Conservation (phyloP, 2,113 vertebrate genomes). For the Petromus typicus region DNA sequence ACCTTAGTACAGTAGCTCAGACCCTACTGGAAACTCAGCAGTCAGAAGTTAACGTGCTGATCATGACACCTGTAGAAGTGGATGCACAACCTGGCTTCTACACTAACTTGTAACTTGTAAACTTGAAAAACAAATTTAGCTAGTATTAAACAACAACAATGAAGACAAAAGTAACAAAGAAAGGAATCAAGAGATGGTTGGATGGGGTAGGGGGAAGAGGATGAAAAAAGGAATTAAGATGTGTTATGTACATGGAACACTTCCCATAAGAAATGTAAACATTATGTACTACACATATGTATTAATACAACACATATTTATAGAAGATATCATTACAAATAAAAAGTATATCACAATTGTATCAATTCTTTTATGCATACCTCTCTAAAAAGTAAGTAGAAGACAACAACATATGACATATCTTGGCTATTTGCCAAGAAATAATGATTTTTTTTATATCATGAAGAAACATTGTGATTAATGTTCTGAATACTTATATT, state of each 20-base stretch:
- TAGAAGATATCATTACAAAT: conserved; percentile 36
- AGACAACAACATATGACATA: not conserved
- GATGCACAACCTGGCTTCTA: not conserved
- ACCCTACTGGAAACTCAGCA: not conserved
- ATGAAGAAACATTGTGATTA: not conserved
- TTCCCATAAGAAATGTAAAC: not conserved
- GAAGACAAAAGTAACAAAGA: not conserved
- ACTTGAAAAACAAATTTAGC: not conserved
- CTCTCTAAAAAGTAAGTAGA: conserved; percentile 42
- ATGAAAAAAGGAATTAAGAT: not conserved
- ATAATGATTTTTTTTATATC: conserved; percentile 6
- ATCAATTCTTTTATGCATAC: not conserved
- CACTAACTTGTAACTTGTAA: not conserved
- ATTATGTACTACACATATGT: not conserved
- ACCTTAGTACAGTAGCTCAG: not conserved
- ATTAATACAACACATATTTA: not conserved
- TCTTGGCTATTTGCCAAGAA: not conserved
- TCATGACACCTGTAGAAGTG: not conserved
- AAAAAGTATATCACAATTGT: not conserved
- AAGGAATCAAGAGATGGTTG: not conserved
- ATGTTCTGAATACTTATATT: not conserved
- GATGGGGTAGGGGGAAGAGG: not conserved
- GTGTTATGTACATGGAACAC: not conserved
- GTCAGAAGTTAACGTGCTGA: not conserved
- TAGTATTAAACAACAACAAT: not conserved